Base-by-base conservation (phyloP, 2,888 invertebrate species). In the Xestia c-nigrum region DNA sequence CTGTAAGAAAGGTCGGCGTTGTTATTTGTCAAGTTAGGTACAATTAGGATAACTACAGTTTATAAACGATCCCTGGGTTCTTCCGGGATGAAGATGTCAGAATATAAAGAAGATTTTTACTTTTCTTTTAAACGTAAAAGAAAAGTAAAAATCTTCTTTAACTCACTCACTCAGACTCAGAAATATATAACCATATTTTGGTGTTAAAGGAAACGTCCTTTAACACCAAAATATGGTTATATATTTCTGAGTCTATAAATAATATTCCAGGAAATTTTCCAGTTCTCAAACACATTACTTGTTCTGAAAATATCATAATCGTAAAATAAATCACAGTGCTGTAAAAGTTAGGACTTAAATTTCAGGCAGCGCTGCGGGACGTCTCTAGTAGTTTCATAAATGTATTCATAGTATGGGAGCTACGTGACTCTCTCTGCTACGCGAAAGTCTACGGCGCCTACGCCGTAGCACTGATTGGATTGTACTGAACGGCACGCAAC, bases 381-480 rank as follows among this genome's bases (percentile, higher is more conserved):
- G 73, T 24, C 65, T 43, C 59, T 66, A 72, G 75, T 76, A 74
- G 70, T 86, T 67, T 77, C 73, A 72, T 81, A 78, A 85, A 85
- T 78, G 74, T 85, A 85, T 85, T 81, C 86, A 84, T 84, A 74
- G 72, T 79, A 75, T 79, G 74, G 78, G 76, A 78, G 78, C 76
- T 81, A 85, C 76, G 86, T 84, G 84, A 65, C 55, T 64, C 63
- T 66, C 67, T 50, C n/a, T 71, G 78, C 81, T 86, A 86, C 86
- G 83, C 43, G 57, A 72, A 67, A 72, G 61, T 57, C 81, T 80
- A 78, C 78, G 71, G 21, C 5, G 73, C 65, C 86, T 86, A 85
- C 86, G 84, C 75, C 76, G 84, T 85, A 86, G 76, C 78, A 67
- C 72, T 86, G 81, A 84, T 86, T 75, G 63, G 81, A 86, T 76